Conservation (phyloP, 2,797 vertebrate species). For the Ibycter americanus region DNA sequence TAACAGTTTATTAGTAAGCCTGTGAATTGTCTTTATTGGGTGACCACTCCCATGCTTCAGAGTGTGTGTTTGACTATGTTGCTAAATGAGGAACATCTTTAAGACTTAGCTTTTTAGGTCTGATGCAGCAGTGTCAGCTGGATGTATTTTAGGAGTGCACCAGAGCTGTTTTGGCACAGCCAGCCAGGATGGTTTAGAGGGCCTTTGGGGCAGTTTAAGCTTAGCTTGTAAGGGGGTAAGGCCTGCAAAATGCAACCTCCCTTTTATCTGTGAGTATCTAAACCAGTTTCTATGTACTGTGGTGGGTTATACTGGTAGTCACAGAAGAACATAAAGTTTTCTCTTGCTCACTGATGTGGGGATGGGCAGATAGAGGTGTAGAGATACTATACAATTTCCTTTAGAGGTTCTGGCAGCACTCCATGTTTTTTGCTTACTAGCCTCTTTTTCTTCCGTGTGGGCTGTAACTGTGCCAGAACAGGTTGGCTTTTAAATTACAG, state of each 20-base stretch:
- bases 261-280: background rate
- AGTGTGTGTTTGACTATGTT: background rate
- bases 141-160: background rate
- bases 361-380: background rate
- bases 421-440: background rate
- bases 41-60: background rate
- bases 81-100: background rate
- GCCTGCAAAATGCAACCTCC: background rate
- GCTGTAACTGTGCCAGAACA: background rate
- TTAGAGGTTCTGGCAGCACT: background rate
- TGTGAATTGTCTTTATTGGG: background rate
- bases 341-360: background rate
- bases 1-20: background rate
- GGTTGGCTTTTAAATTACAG: background rate
- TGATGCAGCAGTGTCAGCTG: background rate
- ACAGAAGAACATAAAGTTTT: background rate
- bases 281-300: background rate
- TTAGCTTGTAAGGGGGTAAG: background rate
- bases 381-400: background rate
- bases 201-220: background rate
- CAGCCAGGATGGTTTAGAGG: background rate
- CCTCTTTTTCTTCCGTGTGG: background rate
- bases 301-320: background rate
- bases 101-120: background rate
- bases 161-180: background rate